These are phyloP conservation scores for Phrynocephalus vlangalii DNA, from an alignment of 2,797 vertebrate genomes.

Conservation along the genomic window DNA sequence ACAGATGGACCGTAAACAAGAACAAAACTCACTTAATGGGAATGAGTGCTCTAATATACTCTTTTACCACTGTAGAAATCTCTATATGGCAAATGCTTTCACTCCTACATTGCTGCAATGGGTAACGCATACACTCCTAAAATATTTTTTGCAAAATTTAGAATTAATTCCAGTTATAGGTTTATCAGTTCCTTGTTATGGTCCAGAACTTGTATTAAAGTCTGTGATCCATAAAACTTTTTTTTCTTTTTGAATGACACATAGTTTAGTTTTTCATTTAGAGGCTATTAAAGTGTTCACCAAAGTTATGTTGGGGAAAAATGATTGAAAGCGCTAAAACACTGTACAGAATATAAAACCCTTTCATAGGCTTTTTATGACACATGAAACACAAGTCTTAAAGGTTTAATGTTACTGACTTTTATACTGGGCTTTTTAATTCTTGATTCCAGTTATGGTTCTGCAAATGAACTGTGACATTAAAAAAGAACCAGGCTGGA, in stretches of 20 bases:
- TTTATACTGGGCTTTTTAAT: slow-evolving; percentile 88
- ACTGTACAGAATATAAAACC: slow-evolving; percentile 88
- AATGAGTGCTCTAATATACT: slow-evolving; percentile 40
- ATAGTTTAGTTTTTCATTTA: slow-evolving; percentile 90
- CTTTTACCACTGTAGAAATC: slow-evolving; percentile 41
- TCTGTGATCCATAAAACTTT: slow-evolving; percentile 86
- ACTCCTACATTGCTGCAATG: slow-evolving; percentile 69
- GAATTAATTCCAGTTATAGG: slow-evolving; percentile 85
- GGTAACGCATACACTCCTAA: slow-evolving; percentile 74
- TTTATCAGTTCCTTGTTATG: slow-evolving; percentile 86
- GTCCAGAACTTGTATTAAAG: slow-evolving; percentile 86
- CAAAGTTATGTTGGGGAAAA: slow-evolving; percentile 86
- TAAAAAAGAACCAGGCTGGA: slow-evolving; percentile 85
- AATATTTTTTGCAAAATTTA: slow-evolving; percentile 77
- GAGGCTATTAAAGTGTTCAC: slow-evolving; percentile 88
- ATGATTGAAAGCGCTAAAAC: slow-evolving; percentile 87
- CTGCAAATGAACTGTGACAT: slow-evolving; percentile 89
- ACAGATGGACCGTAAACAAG: slow-evolving; percentile 29
- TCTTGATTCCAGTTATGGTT: slow-evolving; percentile 87
- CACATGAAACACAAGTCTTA: slow-evolving; percentile 88
- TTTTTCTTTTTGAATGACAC: slow-evolving; percentile 83
- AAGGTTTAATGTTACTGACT: slow-evolving; percentile 89
- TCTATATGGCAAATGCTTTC: slow-evolving; percentile 50
- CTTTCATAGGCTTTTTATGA: slow-evolving; percentile 88
- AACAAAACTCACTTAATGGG: slow-evolving; percentile 33